Evolutionary conservation across 2,113 vertebrate species (phyloP).

Genomic region (Chaetorhynchus papuensis): DNA sequence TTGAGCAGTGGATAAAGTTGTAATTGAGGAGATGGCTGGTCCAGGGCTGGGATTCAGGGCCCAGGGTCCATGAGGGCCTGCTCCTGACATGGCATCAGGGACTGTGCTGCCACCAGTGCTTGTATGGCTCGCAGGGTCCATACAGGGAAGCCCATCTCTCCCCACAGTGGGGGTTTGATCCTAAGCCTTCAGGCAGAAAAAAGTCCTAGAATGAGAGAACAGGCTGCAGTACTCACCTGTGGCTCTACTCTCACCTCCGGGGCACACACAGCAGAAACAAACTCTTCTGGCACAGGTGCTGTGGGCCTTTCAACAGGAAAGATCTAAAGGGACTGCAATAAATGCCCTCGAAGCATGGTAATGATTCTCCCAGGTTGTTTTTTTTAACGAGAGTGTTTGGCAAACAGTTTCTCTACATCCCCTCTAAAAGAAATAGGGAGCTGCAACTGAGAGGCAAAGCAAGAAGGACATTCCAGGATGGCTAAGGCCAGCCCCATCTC

Average conservation of each 20-base stretch:
- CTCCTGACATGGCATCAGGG: rapidly evolving
- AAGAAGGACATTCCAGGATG: neutral
- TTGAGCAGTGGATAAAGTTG: neutral
- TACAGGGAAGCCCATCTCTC: neutral
- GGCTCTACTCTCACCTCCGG: neutral
- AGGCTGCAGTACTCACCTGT: neutral
- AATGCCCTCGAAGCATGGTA: neutral
- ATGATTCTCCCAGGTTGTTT: neutral
- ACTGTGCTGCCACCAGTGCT: neutral
- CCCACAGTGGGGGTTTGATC: neutral
- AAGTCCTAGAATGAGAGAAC: neutral
- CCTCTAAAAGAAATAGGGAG: neutral
- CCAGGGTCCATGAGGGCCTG: rapidly evolving
- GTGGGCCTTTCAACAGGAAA: neutral
- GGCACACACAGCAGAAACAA: neutral
- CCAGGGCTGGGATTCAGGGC: neutral
- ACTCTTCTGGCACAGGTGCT: rapidly evolving
- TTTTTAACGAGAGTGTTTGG: neutral
- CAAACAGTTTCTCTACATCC: neutral
- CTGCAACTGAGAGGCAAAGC: neutral
- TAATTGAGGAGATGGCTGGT: neutral
- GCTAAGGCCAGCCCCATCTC: neutral
- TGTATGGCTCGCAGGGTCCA: rapidly evolving
- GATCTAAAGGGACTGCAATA: neutral
- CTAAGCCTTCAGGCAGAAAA: neutral